phyloP scores from a whole-genome alignment of 2,797 vertebrate species.

The Hylomyscus alleni region DNA sequence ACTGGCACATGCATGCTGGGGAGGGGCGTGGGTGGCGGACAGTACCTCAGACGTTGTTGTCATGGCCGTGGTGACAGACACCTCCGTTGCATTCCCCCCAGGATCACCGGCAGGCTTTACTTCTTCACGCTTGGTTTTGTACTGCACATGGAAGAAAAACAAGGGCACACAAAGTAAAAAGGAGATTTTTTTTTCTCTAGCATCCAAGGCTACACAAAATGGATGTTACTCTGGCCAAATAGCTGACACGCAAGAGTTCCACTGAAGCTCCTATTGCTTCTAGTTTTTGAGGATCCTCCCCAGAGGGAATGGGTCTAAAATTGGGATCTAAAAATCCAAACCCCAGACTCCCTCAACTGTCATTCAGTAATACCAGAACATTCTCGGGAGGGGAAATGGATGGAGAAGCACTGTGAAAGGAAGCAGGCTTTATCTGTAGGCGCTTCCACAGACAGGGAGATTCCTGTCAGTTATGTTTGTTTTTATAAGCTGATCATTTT shows the following conservation, averaged over 20 bases:
- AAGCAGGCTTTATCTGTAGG: slow-evolving; percentile 1
- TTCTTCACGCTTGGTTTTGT: slow-evolving; percentile 96
- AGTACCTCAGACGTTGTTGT: slow-evolving; percentile 90
- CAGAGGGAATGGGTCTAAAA: slow-evolving; percentile 15
- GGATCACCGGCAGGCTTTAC: slow-evolving; percentile 80
- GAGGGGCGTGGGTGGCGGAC: neutral
- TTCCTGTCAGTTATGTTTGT: slow-evolving; percentile 46
- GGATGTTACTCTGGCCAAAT: neutral
- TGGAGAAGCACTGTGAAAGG: neutral
- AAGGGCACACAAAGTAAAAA: neutral
- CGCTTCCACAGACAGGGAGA: neutral
- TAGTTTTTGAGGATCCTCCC: neutral
- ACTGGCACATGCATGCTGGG: neutral
- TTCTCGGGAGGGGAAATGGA: neutral
- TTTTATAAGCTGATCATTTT: slow-evolving; percentile 44
- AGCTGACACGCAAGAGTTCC: neutral
- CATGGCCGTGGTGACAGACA: slow-evolving; percentile 87
- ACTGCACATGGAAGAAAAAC: slow-evolving; percentile 88
- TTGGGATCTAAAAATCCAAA: neutral
- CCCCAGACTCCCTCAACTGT: neutral
- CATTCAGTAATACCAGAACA: slow-evolving; percentile 23
- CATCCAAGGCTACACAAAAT: neutral
- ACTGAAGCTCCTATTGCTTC: neutral
- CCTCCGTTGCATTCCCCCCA: slow-evolving; percentile 76
- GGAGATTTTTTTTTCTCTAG: neutral